Evolutionary conservation across 2,797 vertebrate species (phyloP).

Genomic region (Phataginus tricuspis): DNA sequence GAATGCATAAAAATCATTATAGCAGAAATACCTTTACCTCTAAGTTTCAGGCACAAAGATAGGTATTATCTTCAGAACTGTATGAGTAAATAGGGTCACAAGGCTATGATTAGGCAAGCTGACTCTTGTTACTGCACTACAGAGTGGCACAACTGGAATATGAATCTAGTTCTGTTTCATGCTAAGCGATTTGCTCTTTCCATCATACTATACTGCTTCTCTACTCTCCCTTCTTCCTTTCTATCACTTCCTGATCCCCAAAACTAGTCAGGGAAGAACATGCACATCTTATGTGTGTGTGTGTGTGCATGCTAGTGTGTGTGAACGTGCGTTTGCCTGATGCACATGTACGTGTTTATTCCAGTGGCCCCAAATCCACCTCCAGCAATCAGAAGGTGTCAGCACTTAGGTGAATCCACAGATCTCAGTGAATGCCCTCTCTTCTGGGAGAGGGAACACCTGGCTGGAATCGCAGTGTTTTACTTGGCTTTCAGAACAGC

Average conservation of each 20-base stretch:
- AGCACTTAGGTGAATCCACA: neutral
- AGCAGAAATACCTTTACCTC: neutral
- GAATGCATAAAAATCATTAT: neutral
- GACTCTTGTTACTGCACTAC: neutral
- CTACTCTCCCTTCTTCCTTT: neutral
- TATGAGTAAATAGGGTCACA: neutral
- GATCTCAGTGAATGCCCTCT: neutral
- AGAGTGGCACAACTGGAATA: neutral
- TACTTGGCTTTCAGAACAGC: slow-evolving; percentile 37
- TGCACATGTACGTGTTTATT: neutral
- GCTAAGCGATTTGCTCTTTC: neutral
- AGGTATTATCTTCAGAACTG: neutral
- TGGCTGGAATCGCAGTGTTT: neutral
- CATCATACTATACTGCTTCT: neutral
- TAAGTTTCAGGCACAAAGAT: neutral
- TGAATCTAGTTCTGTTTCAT: neutral
- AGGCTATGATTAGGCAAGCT: neutral
- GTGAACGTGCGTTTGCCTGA: too few relatives aligned
- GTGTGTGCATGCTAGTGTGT: accelerated
- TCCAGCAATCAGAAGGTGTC: neutral
- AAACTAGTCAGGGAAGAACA: neutral
- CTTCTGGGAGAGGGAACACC: neutral
- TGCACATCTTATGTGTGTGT: accelerated
- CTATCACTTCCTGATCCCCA: neutral
- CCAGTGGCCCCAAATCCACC: neutral